Percentiles rank a stretch among this genome's conserved stretches.
Conservation (phyloP, 2,113 vertebrate species). For the Anoplopoma fimbria region DNA sequence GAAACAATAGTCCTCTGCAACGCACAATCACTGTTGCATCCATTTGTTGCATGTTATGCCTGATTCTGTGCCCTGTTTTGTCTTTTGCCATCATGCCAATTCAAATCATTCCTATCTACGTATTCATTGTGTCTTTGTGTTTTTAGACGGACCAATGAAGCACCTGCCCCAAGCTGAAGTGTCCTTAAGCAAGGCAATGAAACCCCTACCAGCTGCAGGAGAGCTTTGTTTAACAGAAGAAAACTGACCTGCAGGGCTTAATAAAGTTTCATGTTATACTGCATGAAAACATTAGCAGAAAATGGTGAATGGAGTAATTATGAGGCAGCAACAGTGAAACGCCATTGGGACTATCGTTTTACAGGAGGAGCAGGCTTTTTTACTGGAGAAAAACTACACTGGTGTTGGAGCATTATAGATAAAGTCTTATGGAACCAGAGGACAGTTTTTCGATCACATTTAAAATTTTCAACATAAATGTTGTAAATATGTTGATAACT, state of each 20-base stretch:
- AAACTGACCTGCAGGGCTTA: slow-evolving; percentile 41
- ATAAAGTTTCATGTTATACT: slow-evolving; percentile 61
- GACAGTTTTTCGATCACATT: slow-evolving; percentile 6
- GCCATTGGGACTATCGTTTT: slow-evolving; percentile 67
- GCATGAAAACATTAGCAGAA: slow-evolving; percentile 60
- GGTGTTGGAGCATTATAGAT: slow-evolving; percentile 29
- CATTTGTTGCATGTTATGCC: slow-evolving; percentile 34
- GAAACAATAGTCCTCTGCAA: slow-evolving; percentile 77
- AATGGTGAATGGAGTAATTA: slow-evolving; percentile 68
- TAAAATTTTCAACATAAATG: slow-evolving; percentile 10
- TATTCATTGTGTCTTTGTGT: slow-evolving; percentile 9
- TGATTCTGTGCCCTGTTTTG: slow-evolving; percentile 37
- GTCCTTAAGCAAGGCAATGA: slow-evolving; percentile 29
- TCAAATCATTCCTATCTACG: slow-evolving; percentile 36
- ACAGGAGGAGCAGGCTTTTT: slow-evolving; percentile 45
- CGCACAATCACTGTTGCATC: slow-evolving; percentile 24
- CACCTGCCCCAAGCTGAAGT: slow-evolving; percentile 22
- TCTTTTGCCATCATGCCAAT: slow-evolving; percentile 16
- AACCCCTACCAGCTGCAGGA: slow-evolving; percentile 41
- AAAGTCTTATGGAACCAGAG: slow-evolving; percentile 27
- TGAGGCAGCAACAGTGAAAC: slow-evolving; percentile 67
- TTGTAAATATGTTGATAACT: not conserved
- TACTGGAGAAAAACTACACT: slow-evolving; percentile 53
- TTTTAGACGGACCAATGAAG: not conserved
- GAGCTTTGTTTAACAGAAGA: slow-evolving; percentile 42